Evolutionary conservation across 2,888 invertebrate genomes (phyloP).

Genomic region (Siphonodentalium dalli): DNA sequence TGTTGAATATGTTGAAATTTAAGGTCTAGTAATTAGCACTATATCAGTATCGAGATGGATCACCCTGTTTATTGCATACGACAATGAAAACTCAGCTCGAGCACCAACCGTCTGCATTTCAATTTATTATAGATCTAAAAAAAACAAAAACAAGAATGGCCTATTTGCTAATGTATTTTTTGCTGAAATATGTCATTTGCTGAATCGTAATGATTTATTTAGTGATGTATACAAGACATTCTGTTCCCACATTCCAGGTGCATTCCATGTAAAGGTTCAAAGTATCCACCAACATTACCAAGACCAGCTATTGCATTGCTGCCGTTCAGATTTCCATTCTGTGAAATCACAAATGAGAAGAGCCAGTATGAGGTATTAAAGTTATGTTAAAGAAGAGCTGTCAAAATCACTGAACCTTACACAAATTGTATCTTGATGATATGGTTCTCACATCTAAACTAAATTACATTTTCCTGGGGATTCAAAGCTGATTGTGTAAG

Average conservation of each 20-base stretch:
- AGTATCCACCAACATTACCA: conserved; percentile 86
- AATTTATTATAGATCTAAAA: neutral
- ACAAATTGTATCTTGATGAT: too few species aligned
- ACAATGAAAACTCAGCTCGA: neutral
- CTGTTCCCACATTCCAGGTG: conserved; percentile 68
- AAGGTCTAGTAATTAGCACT: too few species aligned
- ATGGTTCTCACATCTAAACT: too few species aligned
- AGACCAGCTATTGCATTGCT: conserved; percentile 83
- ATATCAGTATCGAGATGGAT: too few species aligned
- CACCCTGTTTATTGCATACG: too few species aligned
- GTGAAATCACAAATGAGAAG: conserved; percentile 81
- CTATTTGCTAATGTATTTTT: neutral
- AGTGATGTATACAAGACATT: neutral
- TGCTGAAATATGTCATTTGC: neutral
- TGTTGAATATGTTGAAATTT: too few species aligned
- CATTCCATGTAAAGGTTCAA: conserved; percentile 86
- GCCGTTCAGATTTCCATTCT: conserved; percentile 76
- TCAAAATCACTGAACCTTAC: too few species aligned
- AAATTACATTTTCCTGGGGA: neutral
- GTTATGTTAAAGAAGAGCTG: too few species aligned
- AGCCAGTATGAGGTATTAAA: conserved; percentile 81
- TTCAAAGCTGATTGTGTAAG: too few species aligned
- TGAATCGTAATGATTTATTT: too few species aligned
- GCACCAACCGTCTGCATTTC: neutral
- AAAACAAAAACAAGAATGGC: too few species aligned